Evolutionary conservation across 2,113 vertebrate genomes (phyloP).

Genomic region (Macroglossus sobrinus): DNA sequence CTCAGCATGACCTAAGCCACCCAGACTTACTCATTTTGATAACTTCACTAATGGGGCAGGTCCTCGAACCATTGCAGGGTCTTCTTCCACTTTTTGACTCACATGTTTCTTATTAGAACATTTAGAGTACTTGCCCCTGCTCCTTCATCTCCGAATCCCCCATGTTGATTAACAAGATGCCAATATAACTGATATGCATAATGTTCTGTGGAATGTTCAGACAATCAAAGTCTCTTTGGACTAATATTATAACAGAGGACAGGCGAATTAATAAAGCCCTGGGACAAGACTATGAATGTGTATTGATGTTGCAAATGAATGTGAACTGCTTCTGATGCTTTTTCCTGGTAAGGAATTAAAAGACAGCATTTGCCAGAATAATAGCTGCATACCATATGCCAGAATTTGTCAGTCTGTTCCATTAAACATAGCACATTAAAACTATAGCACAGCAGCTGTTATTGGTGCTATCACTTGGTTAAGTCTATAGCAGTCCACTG

Average conservation of each 20-base stretch:
- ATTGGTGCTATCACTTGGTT: not conserved
- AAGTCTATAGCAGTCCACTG: not conserved
- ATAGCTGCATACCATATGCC: not conserved
- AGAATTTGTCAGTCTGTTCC: not conserved
- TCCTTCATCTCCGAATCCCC: not conserved
- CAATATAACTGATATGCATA: not conserved
- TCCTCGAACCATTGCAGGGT: not conserved
- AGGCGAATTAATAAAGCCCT: not conserved
- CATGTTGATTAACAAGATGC: not conserved
- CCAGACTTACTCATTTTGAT: not conserved
- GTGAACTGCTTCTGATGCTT: not conserved
- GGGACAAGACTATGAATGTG: not conserved
- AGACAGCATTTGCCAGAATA: not conserved
- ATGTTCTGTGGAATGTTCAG: not conserved
- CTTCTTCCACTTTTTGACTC: not conserved
- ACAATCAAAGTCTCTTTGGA: not conserved
- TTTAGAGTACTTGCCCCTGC: not conserved
- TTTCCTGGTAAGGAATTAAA: not conserved
- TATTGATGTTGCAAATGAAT: not conserved
- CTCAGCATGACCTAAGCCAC: not conserved
- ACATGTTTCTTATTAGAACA: not conserved
- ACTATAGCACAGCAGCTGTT: not conserved
- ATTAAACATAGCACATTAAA: not conserved
- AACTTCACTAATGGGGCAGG: not conserved
- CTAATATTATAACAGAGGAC: not conserved